A percentile compares a stretch with the other conserved stretches of the same genome.
Conservation (phyloP, 2,113 vertebrate genomes). For the Hippopotamus amphibius region DNA sequence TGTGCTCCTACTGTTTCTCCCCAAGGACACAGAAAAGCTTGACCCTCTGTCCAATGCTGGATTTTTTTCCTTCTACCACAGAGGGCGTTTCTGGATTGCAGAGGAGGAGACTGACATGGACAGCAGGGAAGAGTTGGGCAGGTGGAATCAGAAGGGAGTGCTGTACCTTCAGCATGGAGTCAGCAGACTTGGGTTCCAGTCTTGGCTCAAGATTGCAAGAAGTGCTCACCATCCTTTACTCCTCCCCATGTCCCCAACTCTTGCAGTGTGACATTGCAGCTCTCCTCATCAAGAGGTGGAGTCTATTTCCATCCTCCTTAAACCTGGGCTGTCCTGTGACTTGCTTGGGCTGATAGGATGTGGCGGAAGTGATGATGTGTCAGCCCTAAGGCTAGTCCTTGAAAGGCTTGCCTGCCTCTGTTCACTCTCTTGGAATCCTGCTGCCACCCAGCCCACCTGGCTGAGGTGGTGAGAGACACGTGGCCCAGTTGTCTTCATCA, state of each 20-base stretch:
- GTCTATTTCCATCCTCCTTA: neutral
- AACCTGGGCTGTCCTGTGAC: neutral
- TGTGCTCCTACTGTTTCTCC: neutral
- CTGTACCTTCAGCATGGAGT: neutral
- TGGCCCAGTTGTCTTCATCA: neutral
- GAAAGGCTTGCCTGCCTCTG: neutral
- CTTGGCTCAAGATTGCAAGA: neutral
- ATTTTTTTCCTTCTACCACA: neutral
- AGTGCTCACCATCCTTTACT: neutral
- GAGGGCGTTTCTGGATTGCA: neutral
- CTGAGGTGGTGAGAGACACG: neutral
- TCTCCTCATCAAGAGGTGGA: neutral
- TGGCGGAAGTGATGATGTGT: neutral
- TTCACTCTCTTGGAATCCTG: neutral
- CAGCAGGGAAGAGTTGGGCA: no score
- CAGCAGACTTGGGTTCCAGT: neutral
- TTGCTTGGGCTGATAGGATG: neutral
- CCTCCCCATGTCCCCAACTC: accelerated
- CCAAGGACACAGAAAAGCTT: neutral
- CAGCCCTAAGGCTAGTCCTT: neutral
- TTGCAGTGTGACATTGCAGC: neutral
- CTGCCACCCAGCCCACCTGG: neutral
- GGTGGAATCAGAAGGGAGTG: neutral
- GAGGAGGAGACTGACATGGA: neutral
- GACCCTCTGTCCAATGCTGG: neutral